phyloP scores from a whole-genome alignment of 2,113 vertebrate species.

The Leptobrachium leishanense region DNA sequence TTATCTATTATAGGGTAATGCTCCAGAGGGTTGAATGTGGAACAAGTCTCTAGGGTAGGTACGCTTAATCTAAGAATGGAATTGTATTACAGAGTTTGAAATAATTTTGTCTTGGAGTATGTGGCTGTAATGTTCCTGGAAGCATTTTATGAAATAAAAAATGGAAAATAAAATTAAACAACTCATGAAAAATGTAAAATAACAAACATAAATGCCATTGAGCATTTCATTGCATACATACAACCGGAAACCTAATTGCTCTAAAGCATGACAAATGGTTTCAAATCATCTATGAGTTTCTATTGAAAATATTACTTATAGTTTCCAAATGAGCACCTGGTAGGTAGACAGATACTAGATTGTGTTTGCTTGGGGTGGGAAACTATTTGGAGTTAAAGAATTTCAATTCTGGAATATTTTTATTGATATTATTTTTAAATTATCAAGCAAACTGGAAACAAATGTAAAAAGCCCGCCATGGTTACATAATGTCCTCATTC shows the following conservation, averaged over 20 bases:
- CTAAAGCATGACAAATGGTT: too few relatives aligned
- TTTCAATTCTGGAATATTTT: not conserved
- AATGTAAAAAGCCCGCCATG: not conserved
- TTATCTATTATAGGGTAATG: constrained; percentile 24
- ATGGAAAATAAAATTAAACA: constrained; percentile 10
- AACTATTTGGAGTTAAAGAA: constrained; percentile 14
- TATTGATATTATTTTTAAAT: constrained; percentile 8
- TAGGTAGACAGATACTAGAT: not conserved
- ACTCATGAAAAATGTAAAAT: constrained; percentile 3
- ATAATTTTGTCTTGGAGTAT: constrained; percentile 14
- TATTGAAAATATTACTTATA: too few relatives aligned
- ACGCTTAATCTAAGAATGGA: constrained; percentile 22
- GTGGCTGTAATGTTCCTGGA: constrained; percentile 37
- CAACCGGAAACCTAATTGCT: too few relatives aligned
- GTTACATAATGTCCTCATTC: constrained; percentile 41
- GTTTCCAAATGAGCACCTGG: too few relatives aligned
- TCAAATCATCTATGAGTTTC: too few relatives aligned
- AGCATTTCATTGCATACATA: too few relatives aligned
- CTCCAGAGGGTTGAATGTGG: constrained; percentile 37
- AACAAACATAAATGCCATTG: not conserved
- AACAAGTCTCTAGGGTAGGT: constrained; percentile 34
- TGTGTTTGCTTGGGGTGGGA: not conserved
- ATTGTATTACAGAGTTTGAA: constrained; percentile 40
- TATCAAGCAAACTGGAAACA: constrained; percentile 5
- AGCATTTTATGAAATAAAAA: constrained; percentile 19